Percentiles rank a stretch among this genome's conserved stretches.
Evolutionary conservation across 2,113 vertebrate genomes (phyloP).

Genomic region (Tetrax tetrax): DNA sequence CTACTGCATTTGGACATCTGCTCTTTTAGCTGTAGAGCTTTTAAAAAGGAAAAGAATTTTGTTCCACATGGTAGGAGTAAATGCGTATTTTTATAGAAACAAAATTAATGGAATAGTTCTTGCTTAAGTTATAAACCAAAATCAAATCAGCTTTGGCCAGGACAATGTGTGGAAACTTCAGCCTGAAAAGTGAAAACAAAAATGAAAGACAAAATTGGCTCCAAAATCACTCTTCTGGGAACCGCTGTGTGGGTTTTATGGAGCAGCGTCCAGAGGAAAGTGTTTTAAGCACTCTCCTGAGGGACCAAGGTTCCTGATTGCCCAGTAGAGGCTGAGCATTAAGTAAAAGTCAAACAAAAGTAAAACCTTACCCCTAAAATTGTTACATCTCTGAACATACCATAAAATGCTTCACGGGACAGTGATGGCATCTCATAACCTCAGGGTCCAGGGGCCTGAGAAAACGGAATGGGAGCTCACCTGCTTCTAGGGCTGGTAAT

Average conservation of each 20-base stretch:
- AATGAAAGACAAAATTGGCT: background rate
- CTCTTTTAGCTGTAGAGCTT: background rate
- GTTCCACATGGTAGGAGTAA: background rate
- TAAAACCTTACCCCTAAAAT: background rate
- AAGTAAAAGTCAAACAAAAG: background rate
- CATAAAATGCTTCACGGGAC: background rate
- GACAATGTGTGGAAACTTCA: background rate
- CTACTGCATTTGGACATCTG: background rate
- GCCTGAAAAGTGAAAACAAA: background rate
- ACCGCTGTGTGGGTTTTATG: background rate
- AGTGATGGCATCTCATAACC: background rate
- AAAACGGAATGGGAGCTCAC: background rate
- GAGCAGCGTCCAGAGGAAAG: background rate
- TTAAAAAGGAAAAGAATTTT: background rate
- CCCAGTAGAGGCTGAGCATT: background rate
- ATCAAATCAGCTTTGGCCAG: background rate
- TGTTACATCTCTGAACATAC: background rate
- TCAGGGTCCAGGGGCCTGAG: background rate
- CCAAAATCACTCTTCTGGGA: background rate
- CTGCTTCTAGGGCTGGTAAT: background rate
- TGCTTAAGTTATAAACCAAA: background rate
- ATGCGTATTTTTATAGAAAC: background rate
- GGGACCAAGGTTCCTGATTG: background rate
- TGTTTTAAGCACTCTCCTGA: background rate
- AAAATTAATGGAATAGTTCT: background rate